A percentile compares a stretch with the other conserved stretches of the same genome.
Evolutionary conservation across 2,113 vertebrate genomes (phyloP).

Genomic region (Prionailurus bengalensis): DNA sequence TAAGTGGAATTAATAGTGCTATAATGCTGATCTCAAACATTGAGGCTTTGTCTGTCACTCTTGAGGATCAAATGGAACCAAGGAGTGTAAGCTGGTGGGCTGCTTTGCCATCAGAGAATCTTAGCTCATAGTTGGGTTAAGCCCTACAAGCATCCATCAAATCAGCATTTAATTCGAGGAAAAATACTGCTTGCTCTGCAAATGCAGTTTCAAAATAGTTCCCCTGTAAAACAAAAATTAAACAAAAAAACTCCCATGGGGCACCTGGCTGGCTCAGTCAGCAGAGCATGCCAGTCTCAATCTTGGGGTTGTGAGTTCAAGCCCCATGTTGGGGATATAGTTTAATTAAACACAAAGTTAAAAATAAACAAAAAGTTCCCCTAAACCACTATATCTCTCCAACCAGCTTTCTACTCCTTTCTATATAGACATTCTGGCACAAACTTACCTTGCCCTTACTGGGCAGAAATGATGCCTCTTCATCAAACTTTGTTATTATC

Average conservation of each 20-base stretch:
- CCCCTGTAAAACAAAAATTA: not conserved
- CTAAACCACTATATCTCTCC: not conserved
- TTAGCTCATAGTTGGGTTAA: not conserved
- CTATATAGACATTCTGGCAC: not conserved
- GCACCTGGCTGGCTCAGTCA: not conserved
- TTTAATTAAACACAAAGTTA: not conserved
- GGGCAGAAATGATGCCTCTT: not conserved
- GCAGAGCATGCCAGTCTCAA: not conserved
- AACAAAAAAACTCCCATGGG: not conserved
- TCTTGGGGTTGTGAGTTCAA: not conserved
- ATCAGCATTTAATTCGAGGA: not conserved
- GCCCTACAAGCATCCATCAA: not conserved
- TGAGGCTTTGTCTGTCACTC: not conserved
- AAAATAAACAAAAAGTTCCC: not conserved
- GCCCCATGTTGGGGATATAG: not conserved
- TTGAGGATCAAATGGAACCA: not conserved
- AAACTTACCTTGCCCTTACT: not conserved
- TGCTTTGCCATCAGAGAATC: not conserved
- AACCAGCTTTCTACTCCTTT: not conserved
- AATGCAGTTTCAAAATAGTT: not conserved
- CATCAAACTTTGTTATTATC: slow-evolving; percentile 41
- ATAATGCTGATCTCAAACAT: not conserved
- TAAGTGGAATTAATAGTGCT: not conserved
- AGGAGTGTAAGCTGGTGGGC: not conserved
- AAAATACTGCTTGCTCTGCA: not conserved